phyloP scores from a whole-genome alignment of 1,140 invertebrate species.

The Brachionus rotundiformis region DNA sequence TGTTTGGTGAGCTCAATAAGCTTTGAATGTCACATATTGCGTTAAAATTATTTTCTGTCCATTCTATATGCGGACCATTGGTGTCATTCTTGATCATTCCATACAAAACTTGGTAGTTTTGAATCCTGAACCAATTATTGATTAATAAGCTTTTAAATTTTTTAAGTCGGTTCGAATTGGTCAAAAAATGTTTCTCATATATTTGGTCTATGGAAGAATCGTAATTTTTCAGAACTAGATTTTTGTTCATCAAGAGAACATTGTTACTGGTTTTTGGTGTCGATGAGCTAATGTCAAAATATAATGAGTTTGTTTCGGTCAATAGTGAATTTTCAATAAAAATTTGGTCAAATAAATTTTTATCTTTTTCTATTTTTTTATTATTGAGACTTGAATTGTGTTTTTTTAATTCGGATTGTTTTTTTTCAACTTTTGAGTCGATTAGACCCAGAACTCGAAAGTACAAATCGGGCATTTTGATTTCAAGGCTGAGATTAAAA shows the following conservation, averaged over 20 bases:
- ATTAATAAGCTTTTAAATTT: constrained; percentile 7
- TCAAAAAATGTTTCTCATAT: constrained; percentile 23
- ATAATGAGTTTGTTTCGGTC: constrained; percentile 11
- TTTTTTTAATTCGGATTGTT: background rate
- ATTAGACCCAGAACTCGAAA: background rate
- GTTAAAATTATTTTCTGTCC: background rate
- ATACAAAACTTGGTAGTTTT: constrained; percentile 14
- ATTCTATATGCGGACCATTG: constrained; percentile 21
- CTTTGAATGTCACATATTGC: background rate
- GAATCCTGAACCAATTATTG: background rate
- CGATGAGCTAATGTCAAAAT: constrained; percentile 3
- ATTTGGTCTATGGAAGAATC: constrained; percentile 13
- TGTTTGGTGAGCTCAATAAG: background rate
- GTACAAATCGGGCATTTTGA: constrained; percentile 14
- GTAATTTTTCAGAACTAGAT: constrained; percentile 3
- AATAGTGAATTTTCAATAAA: background rate
- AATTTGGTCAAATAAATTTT: constrained; percentile 45
- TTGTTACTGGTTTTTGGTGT: constrained; percentile 4
- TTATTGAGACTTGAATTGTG: background rate
- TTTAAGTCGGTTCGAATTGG: constrained; percentile 25
- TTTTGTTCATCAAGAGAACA: constrained; percentile 11
- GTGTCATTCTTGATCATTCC: constrained; percentile 1
- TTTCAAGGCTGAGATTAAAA: constrained; percentile 36
- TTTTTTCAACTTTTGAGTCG: background rate
- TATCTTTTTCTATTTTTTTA: constrained; percentile 10